These are phyloP conservation scores for Heliconius ismenius DNA, from an alignment of 2,888 invertebrate genomes.

Conservation along the genomic window DNA sequence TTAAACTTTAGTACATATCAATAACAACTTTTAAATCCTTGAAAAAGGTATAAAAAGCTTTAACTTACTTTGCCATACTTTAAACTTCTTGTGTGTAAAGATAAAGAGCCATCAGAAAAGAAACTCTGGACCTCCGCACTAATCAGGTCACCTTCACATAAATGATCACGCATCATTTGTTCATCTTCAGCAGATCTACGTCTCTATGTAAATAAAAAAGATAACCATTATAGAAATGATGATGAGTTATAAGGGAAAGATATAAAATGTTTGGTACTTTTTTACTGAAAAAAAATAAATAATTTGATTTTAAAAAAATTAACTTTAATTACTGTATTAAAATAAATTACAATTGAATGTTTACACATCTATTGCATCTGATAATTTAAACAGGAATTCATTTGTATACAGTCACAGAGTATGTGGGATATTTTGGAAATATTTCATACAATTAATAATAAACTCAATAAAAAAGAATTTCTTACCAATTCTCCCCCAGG, in stretches of 20 bases:
- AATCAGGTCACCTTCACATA: constrained; percentile 97
- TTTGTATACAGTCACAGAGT: not conserved
- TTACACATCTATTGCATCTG: not conserved
- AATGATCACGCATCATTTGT: constrained; percentile 96
- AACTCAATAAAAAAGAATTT: constrained; percentile 11
- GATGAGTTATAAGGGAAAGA: not conserved
- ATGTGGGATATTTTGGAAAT: not conserved
- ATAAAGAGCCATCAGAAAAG: constrained; percentile 94
- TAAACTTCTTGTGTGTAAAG: constrained; percentile 96
- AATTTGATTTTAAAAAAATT: not conserved
- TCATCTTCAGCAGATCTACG: constrained; percentile 97
- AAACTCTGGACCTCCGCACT: constrained; percentile 98
- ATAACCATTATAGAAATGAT: not conserved
- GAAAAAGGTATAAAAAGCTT: not conserved
- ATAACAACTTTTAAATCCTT: too few relatives aligned
- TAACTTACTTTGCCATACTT: constrained; percentile 94
- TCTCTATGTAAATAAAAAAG: constrained; percentile 77
- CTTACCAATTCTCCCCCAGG: constrained; percentile 97
- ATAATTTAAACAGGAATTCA: not conserved
- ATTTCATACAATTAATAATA: not conserved
- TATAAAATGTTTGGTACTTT: not conserved
- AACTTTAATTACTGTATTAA: not conserved
- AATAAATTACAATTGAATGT: not conserved
- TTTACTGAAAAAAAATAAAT: not conserved
- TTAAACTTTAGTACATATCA: too few relatives aligned